Percentiles rank a stretch among this genome's conserved stretches.
Evolutionary conservation across 2,888 invertebrate genomes (phyloP).

Genomic region (Sericinus montela): DNA sequence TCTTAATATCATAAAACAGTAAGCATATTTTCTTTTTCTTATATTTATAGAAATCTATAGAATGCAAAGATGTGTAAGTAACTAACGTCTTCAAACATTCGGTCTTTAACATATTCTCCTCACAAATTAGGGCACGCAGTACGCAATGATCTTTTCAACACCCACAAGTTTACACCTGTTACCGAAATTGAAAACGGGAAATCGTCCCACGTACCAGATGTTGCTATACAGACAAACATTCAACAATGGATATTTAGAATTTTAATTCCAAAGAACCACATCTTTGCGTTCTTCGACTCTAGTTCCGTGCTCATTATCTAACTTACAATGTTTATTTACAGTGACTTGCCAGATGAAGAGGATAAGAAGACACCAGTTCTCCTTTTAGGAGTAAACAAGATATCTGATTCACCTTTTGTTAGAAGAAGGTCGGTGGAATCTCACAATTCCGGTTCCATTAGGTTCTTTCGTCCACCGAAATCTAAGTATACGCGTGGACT

Average conservation of each 20-base stretch:
- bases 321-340: conserved; percentile 45
- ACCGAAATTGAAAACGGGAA: not conserved
- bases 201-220: not conserved
- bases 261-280: conserved; percentile 1
- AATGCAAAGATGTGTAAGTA: conserved; percentile 4
- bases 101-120: not conserved
- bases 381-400: conserved; percentile 81
- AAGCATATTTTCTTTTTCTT: not conserved
- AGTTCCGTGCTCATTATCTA: not conserved
- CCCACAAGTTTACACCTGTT: not conserved
- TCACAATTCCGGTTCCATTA: conserved; percentile 59
- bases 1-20: not conserved
- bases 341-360: conserved; percentile 81
- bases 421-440: conserved; percentile 62
- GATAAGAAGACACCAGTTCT: conserved; percentile 80
- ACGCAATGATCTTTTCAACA: not conserved
- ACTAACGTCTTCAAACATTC: too few relatives aligned
- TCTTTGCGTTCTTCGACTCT: conserved; percentile 8
- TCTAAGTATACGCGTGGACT: conserved; percentile 69
- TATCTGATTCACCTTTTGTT: conserved; percentile 65
- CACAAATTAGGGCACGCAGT: not conserved
- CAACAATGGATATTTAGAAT: not conserved
- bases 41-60: not conserved
- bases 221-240: not conserved
- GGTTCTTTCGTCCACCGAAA: conserved; percentile 66